Evolutionary conservation across 2,797 vertebrate species (phyloP).

Genomic region (Crenuchus spilurus): DNA sequence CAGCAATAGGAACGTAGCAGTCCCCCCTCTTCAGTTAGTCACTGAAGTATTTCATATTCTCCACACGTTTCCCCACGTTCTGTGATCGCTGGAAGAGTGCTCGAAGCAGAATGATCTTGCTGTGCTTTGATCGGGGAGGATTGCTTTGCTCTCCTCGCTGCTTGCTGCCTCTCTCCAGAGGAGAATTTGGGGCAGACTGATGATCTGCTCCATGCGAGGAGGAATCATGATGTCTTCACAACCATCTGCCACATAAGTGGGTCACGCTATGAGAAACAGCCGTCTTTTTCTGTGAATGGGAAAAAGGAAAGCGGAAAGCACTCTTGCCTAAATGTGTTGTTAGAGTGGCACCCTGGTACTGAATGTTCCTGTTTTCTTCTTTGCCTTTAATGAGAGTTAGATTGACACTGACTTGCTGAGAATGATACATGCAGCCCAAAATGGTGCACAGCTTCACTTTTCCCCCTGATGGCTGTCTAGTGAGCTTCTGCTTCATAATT

Average conservation of each 20-base stretch:
- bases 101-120: constrained; percentile 43
- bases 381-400: not conserved
- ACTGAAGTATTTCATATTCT: constrained; percentile 30
- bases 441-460: not conserved
- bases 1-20: not conserved
- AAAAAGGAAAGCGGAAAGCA: constrained; percentile 18
- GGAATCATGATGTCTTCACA: constrained; percentile 42
- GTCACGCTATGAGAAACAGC: constrained; percentile 56
- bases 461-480: not conserved
- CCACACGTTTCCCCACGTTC: constrained; percentile 16
- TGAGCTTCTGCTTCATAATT: not conserved
- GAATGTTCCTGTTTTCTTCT: constrained; percentile 24
- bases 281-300: constrained; percentile 41
- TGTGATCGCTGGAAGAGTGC: constrained; percentile 36
- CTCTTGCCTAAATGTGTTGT: constrained; percentile 35
- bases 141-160: constrained; percentile 44
- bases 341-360: constrained; percentile 13
- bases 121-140: constrained; percentile 47
- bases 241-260: constrained; percentile 62
- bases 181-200: constrained; percentile 57
- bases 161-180: constrained; percentile 28
- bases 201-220: constrained; percentile 41
- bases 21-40: not conserved
- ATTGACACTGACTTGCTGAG: not conserved
- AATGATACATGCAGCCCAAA: not conserved